A percentile compares a stretch with the other conserved stretches of the same genome.
Conservation (phyloP, 2,113 vertebrate species). For the Xiphias gladius region DNA sequence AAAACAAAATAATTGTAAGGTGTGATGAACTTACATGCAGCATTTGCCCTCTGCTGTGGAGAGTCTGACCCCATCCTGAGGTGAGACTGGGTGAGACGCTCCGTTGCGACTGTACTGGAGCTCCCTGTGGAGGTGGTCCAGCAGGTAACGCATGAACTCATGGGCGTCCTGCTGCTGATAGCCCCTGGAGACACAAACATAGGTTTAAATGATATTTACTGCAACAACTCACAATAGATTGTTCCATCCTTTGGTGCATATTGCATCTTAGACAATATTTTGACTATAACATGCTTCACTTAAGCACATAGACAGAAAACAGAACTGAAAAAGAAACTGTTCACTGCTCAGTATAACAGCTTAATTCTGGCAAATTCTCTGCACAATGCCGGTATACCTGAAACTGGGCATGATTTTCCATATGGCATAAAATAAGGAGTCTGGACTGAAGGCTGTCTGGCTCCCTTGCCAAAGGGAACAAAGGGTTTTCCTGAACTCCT, state of each 20-base stretch:
- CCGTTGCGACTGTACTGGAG: conserved; percentile 93
- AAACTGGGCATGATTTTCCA: conserved; percentile 99
- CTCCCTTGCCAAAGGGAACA: conserved; percentile 97
- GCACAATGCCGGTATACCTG: conserved; percentile 83
- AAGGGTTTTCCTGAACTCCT: conserved; percentile 98
- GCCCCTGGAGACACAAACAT: conserved; percentile 85
- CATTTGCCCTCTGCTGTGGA: conserved; percentile 88
- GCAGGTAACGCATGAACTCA: conserved; percentile 98
- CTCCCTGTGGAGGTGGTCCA: conserved; percentile 98
- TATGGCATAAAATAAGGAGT: conserved; percentile 97
- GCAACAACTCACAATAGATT: neutral
- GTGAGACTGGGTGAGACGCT: conserved; percentile 83
- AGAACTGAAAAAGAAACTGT: neutral
- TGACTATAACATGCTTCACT: neutral
- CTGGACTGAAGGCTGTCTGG: conserved; percentile 96
- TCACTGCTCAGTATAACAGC: neutral
- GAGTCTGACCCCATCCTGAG: conserved; percentile 86
- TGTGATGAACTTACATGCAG: conserved; percentile 89
- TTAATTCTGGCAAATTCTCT: neutral
- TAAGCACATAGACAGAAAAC: neutral
- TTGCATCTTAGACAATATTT: neutral
- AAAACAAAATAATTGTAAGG: neutral
- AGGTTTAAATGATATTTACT: neutral
- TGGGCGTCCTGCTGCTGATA: conserved; percentile 99
- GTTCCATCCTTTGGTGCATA: neutral